Percentiles rank a stretch among this genome's conserved stretches.
These are phyloP conservation scores for Adrianichthys oophorus DNA, from an alignment of 2,797 vertebrate species.

Conservation along the genomic window DNA sequence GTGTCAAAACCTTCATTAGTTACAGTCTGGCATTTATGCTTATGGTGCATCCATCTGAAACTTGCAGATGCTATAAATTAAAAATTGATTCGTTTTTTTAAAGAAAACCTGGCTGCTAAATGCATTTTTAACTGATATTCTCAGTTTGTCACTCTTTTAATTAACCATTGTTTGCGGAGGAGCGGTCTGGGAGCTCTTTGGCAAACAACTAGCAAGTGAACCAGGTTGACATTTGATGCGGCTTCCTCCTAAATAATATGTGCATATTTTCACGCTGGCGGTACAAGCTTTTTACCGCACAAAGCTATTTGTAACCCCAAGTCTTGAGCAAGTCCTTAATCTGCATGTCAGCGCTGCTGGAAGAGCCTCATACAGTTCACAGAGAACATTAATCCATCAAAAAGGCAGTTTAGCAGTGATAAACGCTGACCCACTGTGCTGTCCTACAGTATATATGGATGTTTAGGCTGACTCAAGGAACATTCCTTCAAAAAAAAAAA, in stretches of 20 bases:
- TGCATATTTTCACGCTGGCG: constrained; percentile 17
- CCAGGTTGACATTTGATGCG: constrained; percentile 19
- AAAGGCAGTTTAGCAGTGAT: not conserved
- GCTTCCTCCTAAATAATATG: constrained; percentile 34
- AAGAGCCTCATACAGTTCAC: not conserved
- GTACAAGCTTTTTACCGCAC: constrained; percentile 7
- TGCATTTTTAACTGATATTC: constrained; percentile 37
- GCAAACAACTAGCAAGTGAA: constrained; percentile 15
- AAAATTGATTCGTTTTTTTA: not conserved
- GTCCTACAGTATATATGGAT: too few relatives aligned
- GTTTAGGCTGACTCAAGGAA: too few relatives aligned
- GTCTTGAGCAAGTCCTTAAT: not conserved
- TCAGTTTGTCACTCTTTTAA: constrained; percentile 36
- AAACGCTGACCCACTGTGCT: not conserved
- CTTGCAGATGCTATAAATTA: constrained; percentile 1
- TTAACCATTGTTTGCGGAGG: constrained; percentile 49
- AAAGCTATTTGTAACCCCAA: constrained; percentile 1
- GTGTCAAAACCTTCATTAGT: constrained; percentile 50
- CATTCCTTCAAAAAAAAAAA: too few relatives aligned
- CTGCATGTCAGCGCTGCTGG: not conserved
- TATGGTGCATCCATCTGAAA: constrained; percentile 40
- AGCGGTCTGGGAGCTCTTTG: constrained; percentile 34
- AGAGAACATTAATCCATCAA: constrained; percentile 7
- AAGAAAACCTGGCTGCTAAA: constrained; percentile 18
- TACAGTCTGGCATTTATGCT: constrained; percentile 64